These are phyloP conservation scores for Lasioglossum baleicum DNA, from an alignment of 1,140 invertebrate species.

Conservation along the genomic window DNA sequence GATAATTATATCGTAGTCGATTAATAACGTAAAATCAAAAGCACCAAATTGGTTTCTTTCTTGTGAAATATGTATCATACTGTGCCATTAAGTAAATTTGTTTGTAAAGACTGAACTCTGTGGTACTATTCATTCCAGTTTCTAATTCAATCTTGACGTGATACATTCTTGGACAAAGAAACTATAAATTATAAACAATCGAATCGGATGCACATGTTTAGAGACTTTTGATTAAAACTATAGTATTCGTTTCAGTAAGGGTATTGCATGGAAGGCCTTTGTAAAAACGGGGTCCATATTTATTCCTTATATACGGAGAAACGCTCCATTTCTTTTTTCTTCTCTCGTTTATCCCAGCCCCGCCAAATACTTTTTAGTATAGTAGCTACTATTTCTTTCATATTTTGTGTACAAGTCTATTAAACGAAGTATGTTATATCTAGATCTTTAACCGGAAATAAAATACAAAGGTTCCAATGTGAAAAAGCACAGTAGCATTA, in stretches of 20 bases:
- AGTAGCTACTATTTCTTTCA: conserved; percentile 12
- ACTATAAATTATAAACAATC: conserved; percentile 10
- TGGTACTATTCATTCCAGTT: conserved; percentile 45
- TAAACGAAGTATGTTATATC: conserved; percentile 16
- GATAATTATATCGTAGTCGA: conserved; percentile 12
- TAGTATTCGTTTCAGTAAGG: conserved; percentile 21
- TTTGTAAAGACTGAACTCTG: conserved; percentile 37
- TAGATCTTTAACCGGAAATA: conserved; percentile 22
- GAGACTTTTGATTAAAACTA: conserved; percentile 15
- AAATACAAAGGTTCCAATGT: conserved; percentile 15
- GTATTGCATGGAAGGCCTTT: conserved; percentile 35
- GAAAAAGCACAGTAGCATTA: conserved; percentile 21
- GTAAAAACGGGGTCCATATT: conserved; percentile 45
- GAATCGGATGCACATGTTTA: conserved; percentile 17
- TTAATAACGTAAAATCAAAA: conserved; percentile 36
- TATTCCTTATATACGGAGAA: conserved; percentile 38
- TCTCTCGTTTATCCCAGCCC: no score
- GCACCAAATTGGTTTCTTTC: conserved; percentile 31
- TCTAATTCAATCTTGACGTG: conserved; percentile 23
- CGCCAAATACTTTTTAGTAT: conserved; percentile 20
- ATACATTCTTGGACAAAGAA: conserved; percentile 13
- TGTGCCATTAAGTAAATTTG: conserved; percentile 15
- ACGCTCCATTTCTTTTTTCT: background rate
- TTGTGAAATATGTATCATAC: conserved; percentile 24
- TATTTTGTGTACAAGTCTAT: background rate